Evolutionary conservation across 2,888 invertebrate genomes (phyloP), one percentile per base, ranked within the genome.

Genomic region (Adelphocoris suturalis): DNA sequence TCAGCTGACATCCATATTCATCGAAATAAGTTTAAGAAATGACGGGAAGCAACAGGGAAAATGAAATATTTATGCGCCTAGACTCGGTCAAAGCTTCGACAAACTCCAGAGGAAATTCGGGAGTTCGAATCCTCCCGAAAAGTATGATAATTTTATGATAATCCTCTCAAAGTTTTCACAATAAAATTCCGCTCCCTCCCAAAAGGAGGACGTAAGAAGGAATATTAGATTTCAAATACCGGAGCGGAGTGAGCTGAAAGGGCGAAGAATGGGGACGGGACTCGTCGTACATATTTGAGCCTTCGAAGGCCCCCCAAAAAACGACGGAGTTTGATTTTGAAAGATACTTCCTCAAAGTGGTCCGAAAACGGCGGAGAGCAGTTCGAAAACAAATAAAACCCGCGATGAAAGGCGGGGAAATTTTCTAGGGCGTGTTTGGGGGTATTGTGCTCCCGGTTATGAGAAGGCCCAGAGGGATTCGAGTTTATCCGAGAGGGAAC

Each of bases 221-320:
- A 68, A 68, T 68, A 68, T 68, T 68, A 68, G 68, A 68, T 68
- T 68, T 13, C 68, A 23, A 68, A 68, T 68, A 68, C 68, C 68
- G 13, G 68, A 23, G n/a, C n/a, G 19, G 19, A 57, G 57, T 11
- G 13, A 61, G 19, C 19, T 61, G 68, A 68, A 23, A 68, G 68
- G 23, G 68, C 68, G 68, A 13, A 68, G 68, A 68, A 68, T 68
- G 23, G 68, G 23, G 68, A 68, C 68, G 23, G 12, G 13, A 11
- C 68, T 68, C 19, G 68, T 19, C 19, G 61, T 68, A 68, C 68
- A 68, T 68, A 68, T 68, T 68, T 68, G 68, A 68, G 68, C 23
- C 23, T 23, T 61, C 19, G 13, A 23, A 12, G 37, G 3, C 7
- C 7, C 37, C 37, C 7, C 68, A 23, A 19, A 23, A 19, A 68